Evolutionary conservation across 1,140 invertebrate genomes (phyloP), one percentile per base, ranked within the genome.

Genomic region (Lerema accius): DNA sequence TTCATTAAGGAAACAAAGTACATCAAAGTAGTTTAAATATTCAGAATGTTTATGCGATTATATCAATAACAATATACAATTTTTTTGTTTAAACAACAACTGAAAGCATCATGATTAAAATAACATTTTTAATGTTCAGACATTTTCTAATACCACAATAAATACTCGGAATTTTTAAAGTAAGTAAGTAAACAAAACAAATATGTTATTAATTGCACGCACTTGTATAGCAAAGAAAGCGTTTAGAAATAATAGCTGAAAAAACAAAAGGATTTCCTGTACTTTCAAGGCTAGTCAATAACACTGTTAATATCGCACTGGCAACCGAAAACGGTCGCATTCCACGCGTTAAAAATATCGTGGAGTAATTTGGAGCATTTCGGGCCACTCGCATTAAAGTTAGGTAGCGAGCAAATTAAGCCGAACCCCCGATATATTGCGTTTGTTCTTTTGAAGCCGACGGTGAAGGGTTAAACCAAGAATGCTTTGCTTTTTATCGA

Each of bases 401-500:
- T 87, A 76, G 78, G 81, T 78, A 78, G 79, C 74, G 74, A 73
- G 76, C 84, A 88, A 90, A 90, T 90, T 86, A 90, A 84, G 84
- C 85, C 80, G 71, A 74, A 71, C 84, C 76, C 85, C 82, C 84
- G 75, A 89, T 88, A 90, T 90, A 90, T 90, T 90, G 88, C 84
- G 81, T 90, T 90, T 90, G 88, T 90, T 90, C 88, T 90, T 90
- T 90, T 90, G 86, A 90, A 80, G 83, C 83, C 75, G 75, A 63
- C 77, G 77, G 73, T 85, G 82, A 91, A 91, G 89, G 90, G 90
- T 91, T 91, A 84, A 85, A 89, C 80, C 85, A 91, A 92, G 90
- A 91, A 91, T 91, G 89, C 89, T 87, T 86, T 84, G 89, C 85
- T 91, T 92, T 91, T 91, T 91, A 90, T 87, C 84, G 69, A 67